Evolutionary conservation across 1,140 invertebrate genomes (phyloP), one percentile per base, ranked within the genome.

Genomic region (Daktulosphaira vitifoliae): DNA sequence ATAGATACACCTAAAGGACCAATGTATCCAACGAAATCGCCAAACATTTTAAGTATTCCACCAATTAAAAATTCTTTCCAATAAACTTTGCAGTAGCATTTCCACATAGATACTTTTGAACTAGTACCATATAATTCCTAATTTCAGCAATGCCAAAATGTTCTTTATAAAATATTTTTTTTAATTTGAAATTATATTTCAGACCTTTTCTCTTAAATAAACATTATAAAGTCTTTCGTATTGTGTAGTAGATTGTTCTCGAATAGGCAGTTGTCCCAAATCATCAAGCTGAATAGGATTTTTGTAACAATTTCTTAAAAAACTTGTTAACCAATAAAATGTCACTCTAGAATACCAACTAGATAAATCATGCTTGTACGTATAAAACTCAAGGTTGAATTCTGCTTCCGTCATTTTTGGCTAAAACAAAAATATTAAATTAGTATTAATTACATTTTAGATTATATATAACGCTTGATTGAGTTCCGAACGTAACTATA

Each of bases 1-100:
- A 82, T 77, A 18, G 84, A 81, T 68, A 91, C 83, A 18, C 84
- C 86, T 68, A 90, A 74, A 5, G 89, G 88, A 11, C 86, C 87
- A 67, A 90, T 79, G 48, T 90, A 81, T 37, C 83, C 85, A 42
- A 83, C 79, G 68, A 83, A 74, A 75, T 92, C 89, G n/a, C 87
- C 85, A n/a, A 83, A 72, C 22, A 92, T 72, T 72, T 90, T 87
- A 64, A 88, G 77, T 48, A 89, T 65, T 3, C 86, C 89, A 26
- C 86, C 86, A 22, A 86, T 74, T 20, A 81, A 76, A 74, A 90
- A 84, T 69, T 83, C 82, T 46, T 78, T 78, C 84, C 87, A 89
- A 69, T 87, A 83, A 52, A 80, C 82, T 69, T 76, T 77, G 70
- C 83, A 76, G 71, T 85, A 88, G 70, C 84, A 86, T 67, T 75